These are phyloP conservation scores for Oncorhynchus clarkii DNA, from an alignment of 2,113 vertebrate genomes.

Conservation along the genomic window DNA sequence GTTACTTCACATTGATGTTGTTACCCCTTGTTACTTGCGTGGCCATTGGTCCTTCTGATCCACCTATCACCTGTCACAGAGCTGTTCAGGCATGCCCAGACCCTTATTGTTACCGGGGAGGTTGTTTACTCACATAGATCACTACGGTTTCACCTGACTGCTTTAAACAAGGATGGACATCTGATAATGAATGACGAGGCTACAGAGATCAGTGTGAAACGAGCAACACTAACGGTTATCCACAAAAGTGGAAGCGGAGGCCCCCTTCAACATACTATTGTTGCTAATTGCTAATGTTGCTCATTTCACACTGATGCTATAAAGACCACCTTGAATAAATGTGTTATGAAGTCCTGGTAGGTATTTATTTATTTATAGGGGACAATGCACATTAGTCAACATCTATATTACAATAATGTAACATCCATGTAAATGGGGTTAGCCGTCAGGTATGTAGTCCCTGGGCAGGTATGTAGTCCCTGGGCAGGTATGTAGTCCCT, in stretches of 20 bases:
- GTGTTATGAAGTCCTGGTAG: no score
- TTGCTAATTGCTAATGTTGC: no score
- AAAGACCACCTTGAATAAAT: no score
- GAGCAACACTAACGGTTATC: not conserved
- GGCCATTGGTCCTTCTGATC: slow-evolving; percentile 57
- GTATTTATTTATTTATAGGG: no score
- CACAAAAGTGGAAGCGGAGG: not conserved
- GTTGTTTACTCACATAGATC: slow-evolving; percentile 26
- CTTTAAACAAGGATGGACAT: not conserved
- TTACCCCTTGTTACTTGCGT: not conserved
- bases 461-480: no score
- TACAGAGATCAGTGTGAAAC: not conserved
- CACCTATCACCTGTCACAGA: slow-evolving; percentile 38
- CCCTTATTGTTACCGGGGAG: slow-evolving; percentile 25
- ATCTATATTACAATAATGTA: no score
- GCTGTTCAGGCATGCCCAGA: slow-evolving; percentile 19
- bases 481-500: no score
- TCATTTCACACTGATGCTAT: no score
- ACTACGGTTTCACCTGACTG: slow-evolving; percentile 4
- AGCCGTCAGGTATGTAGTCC: no score
- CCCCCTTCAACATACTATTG: not conserved
- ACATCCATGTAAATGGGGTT: no score
- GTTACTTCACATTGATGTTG: no score
- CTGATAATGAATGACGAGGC: not conserved
- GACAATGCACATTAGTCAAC: no score